Evolutionary conservation across 2,888 invertebrate genomes (phyloP).

Genomic region (Xiphydria camelus): DNA sequence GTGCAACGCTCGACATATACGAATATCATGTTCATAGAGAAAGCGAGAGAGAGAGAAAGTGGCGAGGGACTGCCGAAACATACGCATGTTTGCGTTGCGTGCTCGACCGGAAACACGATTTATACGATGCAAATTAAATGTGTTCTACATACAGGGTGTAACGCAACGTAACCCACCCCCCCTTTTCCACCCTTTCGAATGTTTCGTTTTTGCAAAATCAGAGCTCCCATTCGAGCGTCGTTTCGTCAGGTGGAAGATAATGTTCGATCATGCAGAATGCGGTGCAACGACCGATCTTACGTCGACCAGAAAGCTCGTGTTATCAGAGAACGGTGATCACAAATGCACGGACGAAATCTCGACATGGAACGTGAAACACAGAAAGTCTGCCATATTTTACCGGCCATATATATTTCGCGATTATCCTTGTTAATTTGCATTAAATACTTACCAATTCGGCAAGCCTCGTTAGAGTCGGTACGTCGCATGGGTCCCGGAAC

Average conservation of each 20-base stretch:
- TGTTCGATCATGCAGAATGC: no score
- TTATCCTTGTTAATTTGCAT: constrained; percentile 41
- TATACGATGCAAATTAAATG: constrained; percentile 55
- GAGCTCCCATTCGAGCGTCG: no score
- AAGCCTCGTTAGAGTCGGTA: constrained; percentile 39
- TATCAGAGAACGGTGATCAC: no score
- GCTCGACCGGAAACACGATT: constrained; percentile 53
- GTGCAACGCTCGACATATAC: constrained; percentile 30
- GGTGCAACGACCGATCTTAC: no score
- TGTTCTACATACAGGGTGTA: constrained; percentile 15
- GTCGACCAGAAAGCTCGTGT: no score
- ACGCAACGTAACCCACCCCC: no score
- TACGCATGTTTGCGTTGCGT: constrained; percentile 54
- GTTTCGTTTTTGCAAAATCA: no score
- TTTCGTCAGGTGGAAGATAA: no score
- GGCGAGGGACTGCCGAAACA: constrained; percentile 39
- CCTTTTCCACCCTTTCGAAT: no score
- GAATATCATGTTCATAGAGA: constrained; percentile 8
- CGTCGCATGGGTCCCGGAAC: constrained; percentile 31
- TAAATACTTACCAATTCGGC: constrained; percentile 45
- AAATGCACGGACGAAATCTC: no score
- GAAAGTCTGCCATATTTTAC: no score
- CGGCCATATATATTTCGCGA: constrained; percentile 30
- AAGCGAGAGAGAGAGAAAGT: constrained; percentile 21
- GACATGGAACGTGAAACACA: no score